Conservation (phyloP, 2,888 invertebrate genomes). For the Chaitophorus viminalis region DNA sequence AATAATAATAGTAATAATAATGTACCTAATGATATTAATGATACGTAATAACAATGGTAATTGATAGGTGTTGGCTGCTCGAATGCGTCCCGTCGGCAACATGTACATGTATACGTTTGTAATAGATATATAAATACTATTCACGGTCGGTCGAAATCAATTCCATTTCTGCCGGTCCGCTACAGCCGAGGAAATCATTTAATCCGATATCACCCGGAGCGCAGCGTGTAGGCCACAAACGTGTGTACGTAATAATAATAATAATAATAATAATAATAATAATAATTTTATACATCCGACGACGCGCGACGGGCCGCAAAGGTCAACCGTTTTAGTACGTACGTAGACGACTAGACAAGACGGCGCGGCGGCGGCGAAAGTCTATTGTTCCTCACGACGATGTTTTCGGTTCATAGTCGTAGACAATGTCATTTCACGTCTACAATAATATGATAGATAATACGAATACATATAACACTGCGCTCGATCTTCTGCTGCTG, state of each 20-base stretch:
- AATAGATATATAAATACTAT: neutral
- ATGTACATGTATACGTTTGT: no score
- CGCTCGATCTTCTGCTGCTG: no score
- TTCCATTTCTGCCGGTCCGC: neutral
- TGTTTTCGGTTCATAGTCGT: no score
- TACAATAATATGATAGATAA: no score
- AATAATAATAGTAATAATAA: no score
- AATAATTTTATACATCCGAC: neutral
- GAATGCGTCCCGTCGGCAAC: conserved; percentile 3
- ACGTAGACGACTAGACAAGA: no score
- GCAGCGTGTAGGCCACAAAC: neutral
- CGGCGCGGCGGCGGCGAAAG: no score
- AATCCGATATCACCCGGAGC: conserved; percentile 4
- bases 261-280: no score
- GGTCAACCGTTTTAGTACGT: neutral
- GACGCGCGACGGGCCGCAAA: neutral
- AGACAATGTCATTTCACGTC: no score
- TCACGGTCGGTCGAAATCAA: neutral
- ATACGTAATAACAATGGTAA: conserved; percentile 19
- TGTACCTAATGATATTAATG: neutral
- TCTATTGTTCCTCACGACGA: no score
- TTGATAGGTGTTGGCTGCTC: conserved; percentile 28
- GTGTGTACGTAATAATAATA: neutral
- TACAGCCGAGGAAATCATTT: conserved; percentile 14
- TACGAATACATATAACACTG: no score